Percentiles rank a stretch among this genome's conserved stretches.
These are phyloP conservation scores for Dicaeum eximium DNA, from an alignment of 2,113 vertebrate species.

Conservation along the genomic window DNA sequence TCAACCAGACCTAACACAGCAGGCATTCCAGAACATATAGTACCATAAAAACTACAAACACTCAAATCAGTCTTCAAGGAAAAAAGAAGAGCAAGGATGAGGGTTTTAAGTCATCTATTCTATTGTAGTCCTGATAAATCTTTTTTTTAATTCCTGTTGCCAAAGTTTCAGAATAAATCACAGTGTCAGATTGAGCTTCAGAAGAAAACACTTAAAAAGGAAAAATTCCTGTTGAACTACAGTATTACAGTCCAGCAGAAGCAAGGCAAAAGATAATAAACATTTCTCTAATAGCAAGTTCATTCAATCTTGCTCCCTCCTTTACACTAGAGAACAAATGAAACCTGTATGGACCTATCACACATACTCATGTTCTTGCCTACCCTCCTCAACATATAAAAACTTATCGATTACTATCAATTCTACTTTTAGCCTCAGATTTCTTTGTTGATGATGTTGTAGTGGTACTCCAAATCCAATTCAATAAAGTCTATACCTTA, in stretches of 20 bases:
- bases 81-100: not conserved
- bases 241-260: not conserved
- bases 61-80: not conserved
- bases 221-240: not conserved
- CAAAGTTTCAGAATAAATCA: not conserved
- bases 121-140: not conserved
- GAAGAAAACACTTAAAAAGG: not conserved
- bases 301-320: not conserved
- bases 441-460: not conserved
- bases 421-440: not conserved
- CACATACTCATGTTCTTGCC: not conserved
- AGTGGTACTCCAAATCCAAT: not conserved
- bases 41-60: not conserved
- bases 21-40: not conserved
- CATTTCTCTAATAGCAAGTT: not conserved
- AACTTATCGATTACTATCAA: fast-evolving
- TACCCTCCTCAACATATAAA: not conserved
- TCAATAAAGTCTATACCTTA: conserved; percentile 69
- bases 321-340: not conserved
- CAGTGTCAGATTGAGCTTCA: not conserved
- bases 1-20: not conserved
- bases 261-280: not conserved
- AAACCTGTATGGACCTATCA: not conserved
- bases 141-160: not conserved
- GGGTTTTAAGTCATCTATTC: not conserved